A percentile compares a stretch with the other conserved stretches of the same genome.
phyloP scores from a whole-genome alignment of 2,888 invertebrate species.

The Dugesia japonica region DNA sequence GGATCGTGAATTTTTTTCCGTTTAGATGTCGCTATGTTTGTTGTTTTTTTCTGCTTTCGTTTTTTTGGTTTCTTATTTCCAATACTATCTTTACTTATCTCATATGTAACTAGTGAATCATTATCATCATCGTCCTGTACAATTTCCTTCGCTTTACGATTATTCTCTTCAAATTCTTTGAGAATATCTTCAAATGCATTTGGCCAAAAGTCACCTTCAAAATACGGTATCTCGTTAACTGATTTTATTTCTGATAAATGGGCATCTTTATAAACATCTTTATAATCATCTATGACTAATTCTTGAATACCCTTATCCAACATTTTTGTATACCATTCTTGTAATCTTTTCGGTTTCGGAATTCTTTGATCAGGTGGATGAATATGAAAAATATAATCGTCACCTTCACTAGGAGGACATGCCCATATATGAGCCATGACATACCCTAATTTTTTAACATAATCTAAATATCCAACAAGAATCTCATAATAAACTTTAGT shows the following conservation, averaged over 20 bases:
- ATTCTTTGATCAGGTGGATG: slow-evolving; percentile 98
- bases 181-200: slow-evolving; percentile 97
- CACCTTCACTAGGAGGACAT: slow-evolving; percentile 98
- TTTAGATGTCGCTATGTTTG: slow-evolving; percentile 59
- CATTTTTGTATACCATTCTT: slow-evolving; percentile 99
- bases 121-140: slow-evolving; percentile 48
- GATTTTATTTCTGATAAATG: slow-evolving; percentile 60
- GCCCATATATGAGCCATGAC: slow-evolving; percentile 99
- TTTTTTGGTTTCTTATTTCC: slow-evolving; percentile 33
- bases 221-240: slow-evolving; percentile 47
- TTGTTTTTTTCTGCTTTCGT: slow-evolving; percentile 33
- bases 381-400: slow-evolving; percentile 99
- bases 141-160: slow-evolving; percentile 64
- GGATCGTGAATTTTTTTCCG: slow-evolving; percentile 85
- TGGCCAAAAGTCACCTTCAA: slow-evolving; percentile 84
- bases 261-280: slow-evolving; percentile 50
- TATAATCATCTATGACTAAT: slow-evolving; percentile 91
- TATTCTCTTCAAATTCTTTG: slow-evolving; percentile 53
- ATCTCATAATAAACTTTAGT: slow-evolving; percentile 98
- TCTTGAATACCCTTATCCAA: slow-evolving; percentile 85
- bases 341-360: slow-evolving; percentile 93
- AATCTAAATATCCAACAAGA: slow-evolving; percentile 89
- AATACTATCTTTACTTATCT: slow-evolving; percentile 31
- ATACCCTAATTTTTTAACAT: slow-evolving; percentile 88
- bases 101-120: slow-evolving; percentile 38